phyloP scores from a whole-genome alignment of 2,888 invertebrate species.

The Blastobasis adustella region DNA sequence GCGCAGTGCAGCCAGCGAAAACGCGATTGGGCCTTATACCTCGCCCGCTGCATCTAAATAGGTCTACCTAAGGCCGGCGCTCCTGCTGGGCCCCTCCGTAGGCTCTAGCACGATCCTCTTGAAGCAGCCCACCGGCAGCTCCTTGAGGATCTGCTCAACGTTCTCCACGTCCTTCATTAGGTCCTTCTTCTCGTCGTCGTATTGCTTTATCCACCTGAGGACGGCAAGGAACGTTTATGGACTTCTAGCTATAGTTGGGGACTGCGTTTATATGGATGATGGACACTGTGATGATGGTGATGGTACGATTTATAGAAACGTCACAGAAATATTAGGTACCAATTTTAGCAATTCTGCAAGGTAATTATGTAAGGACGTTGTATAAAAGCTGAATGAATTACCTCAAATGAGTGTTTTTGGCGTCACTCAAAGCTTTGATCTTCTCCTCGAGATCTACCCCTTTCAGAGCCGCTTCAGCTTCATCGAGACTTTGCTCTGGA shows the following conservation, averaged over 20 bases:
- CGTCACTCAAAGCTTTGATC: constrained; percentile 82
- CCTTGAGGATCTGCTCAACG: constrained; percentile 85
- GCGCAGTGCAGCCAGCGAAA: too few species aligned
- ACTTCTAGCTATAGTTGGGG: too few species aligned
- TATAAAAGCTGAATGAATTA: constrained; percentile 12
- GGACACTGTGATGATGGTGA: too few species aligned
- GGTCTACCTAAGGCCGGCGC: constrained; percentile 38
- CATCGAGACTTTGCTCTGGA: constrained; percentile 78
- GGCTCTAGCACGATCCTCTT: constrained; percentile 86
- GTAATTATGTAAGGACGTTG: too few species aligned
- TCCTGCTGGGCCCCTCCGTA: constrained; percentile 51
- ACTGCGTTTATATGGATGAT: too few species aligned
- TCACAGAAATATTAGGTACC: too few species aligned
- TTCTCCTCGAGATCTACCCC: constrained; percentile 85
- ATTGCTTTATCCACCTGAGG: constrained; percentile 82
- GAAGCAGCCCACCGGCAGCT: constrained; percentile 88
- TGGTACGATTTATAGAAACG: too few species aligned
- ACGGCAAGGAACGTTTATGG: not conserved
- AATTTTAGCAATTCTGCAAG: too few species aligned
- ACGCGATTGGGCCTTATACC: too few species aligned
- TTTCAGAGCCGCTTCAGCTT: constrained; percentile 81
- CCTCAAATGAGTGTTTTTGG: constrained; percentile 79
- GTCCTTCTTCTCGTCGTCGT: constrained; percentile 83
- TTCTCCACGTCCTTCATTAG: constrained; percentile 86
- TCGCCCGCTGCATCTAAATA: too few species aligned